Percentiles rank a stretch among this genome's conserved stretches.
These are phyloP conservation scores for Rhizoglyphus robini DNA, from an alignment of 1,140 invertebrate species.

Conservation along the genomic window DNA sequence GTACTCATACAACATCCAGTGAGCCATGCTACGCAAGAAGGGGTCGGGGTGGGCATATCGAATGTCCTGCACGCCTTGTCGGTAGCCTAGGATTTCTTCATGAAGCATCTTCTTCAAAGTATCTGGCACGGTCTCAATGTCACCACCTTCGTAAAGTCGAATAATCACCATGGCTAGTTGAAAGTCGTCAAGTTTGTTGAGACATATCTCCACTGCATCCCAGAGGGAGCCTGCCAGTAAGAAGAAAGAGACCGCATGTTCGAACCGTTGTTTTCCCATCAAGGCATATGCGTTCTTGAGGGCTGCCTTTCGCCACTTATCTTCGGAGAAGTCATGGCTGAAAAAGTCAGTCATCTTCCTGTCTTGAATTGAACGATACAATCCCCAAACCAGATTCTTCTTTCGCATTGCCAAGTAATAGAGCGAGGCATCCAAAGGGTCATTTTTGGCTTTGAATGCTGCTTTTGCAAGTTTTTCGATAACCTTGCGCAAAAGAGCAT, in stretches of 20 bases:
- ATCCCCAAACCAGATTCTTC: conserved; percentile 86
- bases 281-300: conserved; percentile 94
- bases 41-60: conserved; percentile 75
- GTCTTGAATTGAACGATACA: conserved; percentile 71
- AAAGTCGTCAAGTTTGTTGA: conserved; percentile 85
- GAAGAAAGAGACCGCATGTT: conserved; percentile 58
- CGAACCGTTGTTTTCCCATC: conserved; percentile 82
- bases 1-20: conserved; percentile 91
- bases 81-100: conserved; percentile 47
- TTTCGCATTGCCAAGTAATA: conserved; percentile 98
- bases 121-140: conserved; percentile 52
- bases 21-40: conserved; percentile 89
- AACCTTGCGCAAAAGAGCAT: conserved; percentile 60
- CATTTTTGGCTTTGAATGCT: conserved; percentile 71
- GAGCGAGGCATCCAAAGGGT: conserved; percentile 91
- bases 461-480: conserved; percentile 82
- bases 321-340: conserved; percentile 78
- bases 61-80: conserved; percentile 47
- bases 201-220: conserved; percentile 84
- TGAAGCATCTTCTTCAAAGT: conserved; percentile 60
- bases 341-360: conserved; percentile 91
- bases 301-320: conserved; percentile 88
- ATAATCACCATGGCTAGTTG: conserved; percentile 90
- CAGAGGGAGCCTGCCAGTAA: conserved; percentile 78
- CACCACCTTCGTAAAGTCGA: conserved; percentile 66